A percentile compares a stretch with the other conserved stretches of the same genome.
Evolutionary conservation across 2,113 vertebrate species (phyloP).

Genomic region (Uria aalge): DNA sequence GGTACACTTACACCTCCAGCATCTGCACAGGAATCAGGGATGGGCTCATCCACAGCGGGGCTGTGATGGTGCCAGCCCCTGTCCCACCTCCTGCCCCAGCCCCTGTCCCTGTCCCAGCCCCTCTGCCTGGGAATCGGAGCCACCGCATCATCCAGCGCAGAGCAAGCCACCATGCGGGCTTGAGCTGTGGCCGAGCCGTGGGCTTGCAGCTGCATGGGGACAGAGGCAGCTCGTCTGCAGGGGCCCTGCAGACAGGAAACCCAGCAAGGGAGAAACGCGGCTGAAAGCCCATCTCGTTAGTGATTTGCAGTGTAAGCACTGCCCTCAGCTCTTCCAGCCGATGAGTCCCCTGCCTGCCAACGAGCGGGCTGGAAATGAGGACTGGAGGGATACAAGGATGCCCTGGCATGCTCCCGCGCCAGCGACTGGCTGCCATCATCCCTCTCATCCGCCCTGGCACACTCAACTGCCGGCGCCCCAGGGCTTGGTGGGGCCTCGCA

Average conservation of each 20-base stretch:
- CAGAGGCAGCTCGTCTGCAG: neutral
- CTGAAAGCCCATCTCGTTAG: neutral
- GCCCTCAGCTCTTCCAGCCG: neutral
- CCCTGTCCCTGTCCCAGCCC: neutral
- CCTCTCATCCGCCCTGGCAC: fast-evolving
- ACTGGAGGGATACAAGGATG: neutral
- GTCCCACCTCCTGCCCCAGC: neutral
- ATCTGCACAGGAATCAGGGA: neutral
- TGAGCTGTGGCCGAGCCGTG: fast-evolving
- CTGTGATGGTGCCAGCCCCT: neutral
- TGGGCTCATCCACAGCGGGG: neutral
- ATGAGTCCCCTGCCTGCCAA: neutral
- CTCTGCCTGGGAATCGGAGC: fast-evolving
- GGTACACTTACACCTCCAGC: neutral
- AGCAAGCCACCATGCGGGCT: fast-evolving
- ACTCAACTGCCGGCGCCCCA: fast-evolving
- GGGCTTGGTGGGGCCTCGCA: neutral
- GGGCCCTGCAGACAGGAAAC: neutral
- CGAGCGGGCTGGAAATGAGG: neutral
- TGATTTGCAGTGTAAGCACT: neutral
- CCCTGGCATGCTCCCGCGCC: fast-evolving
- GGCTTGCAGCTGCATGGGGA: fast-evolving
- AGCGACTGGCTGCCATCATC: neutral
- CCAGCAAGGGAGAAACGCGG: fast-evolving
- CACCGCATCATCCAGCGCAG: neutral